Evolutionary conservation across 2,113 vertebrate species (phyloP).

Genomic region (Mustela lutreola): DNA sequence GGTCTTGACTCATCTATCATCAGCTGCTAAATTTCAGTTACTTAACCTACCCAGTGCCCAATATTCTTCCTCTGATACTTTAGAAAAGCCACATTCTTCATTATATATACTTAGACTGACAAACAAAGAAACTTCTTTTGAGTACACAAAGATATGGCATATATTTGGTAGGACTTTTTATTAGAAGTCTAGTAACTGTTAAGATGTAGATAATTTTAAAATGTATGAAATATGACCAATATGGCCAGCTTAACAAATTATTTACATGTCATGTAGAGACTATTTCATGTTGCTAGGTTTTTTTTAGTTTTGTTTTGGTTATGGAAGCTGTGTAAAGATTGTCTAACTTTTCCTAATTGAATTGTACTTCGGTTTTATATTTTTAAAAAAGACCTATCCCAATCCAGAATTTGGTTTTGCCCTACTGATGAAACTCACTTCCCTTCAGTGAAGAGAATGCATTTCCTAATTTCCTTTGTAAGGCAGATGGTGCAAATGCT

Average conservation of each 20-base stretch:
- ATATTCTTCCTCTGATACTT: neutral
- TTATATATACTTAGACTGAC: neutral
- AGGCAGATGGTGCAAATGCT: neutral
- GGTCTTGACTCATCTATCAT: neutral
- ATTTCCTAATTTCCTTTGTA: neutral
- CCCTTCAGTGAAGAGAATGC: neutral
- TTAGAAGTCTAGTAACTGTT: neutral
- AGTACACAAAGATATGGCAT: neutral
- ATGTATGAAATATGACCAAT: neutral
- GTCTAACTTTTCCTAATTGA: neutral
- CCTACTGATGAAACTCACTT: neutral
- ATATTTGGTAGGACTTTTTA: neutral
- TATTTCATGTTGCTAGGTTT: neutral
- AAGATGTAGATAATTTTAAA: constrained; percentile 8
- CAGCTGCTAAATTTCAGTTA: neutral
- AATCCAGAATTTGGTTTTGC: constrained; percentile 24
- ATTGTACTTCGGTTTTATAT: neutral
- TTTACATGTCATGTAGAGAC: neutral
- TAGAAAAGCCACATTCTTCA: constrained; percentile 19
- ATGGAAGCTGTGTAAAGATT: neutral
- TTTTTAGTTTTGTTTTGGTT: neutral
- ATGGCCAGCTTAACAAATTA: neutral
- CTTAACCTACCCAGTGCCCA: neutral
- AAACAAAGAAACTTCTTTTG: neutral
- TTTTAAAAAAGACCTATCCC: neutral